These are phyloP conservation scores for Terrapene triunguis DNA, from an alignment of 2,113 vertebrate species.

Conservation along the genomic window DNA sequence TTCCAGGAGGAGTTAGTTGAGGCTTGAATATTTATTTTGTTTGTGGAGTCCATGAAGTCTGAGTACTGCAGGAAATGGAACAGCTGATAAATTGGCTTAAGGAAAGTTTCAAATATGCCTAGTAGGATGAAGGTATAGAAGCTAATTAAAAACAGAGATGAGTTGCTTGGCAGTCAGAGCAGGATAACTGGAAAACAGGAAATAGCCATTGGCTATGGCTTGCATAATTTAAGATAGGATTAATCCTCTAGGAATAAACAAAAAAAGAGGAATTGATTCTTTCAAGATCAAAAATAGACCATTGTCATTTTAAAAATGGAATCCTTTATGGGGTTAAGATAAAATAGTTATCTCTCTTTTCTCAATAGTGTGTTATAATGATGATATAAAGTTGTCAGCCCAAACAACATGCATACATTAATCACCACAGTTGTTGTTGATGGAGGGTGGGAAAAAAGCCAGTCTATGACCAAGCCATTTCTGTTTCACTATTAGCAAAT, in stretches of 20 bases:
- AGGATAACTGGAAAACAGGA: slow-evolving; percentile 55
- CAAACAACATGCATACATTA: background rate
- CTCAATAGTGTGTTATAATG: background rate
- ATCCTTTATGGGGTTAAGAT: background rate
- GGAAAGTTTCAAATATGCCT: background rate
- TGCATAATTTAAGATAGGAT: slow-evolving; percentile 19
- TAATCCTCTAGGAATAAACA: background rate
- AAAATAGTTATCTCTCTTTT: background rate
- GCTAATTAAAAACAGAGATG: slow-evolving; percentile 34
- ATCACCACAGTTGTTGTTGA: background rate
- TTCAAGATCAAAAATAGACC: background rate
- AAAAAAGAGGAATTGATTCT: background rate
- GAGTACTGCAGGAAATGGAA: background rate
- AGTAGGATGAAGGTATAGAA: background rate
- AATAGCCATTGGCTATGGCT: slow-evolving; percentile 6
- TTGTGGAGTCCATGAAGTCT: rapidly evolving
- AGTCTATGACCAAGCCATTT: background rate
- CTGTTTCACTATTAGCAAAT: background rate
- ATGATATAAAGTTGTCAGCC: background rate
- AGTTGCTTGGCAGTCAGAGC: slow-evolving; percentile 32
- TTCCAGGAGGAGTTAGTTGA: rapidly evolving
- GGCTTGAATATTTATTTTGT: background rate
- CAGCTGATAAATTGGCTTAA: background rate
- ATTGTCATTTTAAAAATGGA: background rate
- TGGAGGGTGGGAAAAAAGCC: background rate